Evolutionary conservation across 2,797 vertebrate genomes (phyloP), one percentile per base, ranked within the genome.

Genomic region (Sebastes cheni): DNA sequence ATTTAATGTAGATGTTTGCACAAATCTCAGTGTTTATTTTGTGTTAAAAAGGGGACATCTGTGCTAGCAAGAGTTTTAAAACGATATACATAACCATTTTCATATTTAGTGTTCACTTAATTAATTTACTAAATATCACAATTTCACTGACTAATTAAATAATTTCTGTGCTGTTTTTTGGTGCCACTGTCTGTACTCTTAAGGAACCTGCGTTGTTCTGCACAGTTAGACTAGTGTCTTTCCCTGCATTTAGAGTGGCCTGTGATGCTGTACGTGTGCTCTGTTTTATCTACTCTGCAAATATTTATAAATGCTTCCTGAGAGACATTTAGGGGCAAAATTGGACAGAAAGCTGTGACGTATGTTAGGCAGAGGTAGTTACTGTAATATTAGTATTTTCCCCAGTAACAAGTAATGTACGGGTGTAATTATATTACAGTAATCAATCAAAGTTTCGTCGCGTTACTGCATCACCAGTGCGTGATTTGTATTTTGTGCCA

Each of bases 291-390:
- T 80, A 22, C 59, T 62, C 59, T 61, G 55, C 74, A 89, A 84
- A 88, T 90, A 86, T 90, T 82, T 90, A 77, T n/a, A 67, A 71
- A 70, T 12, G 34, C 54, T 58, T 77, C 55, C 36, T 71, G 18
- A 18, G 20, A 78, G 30, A 75, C 32, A 16, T 56, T 46, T 23
- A 54, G n/a, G 14, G 36, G 16, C 4, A 1, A 56, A 68, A 64
- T 62, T 5, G 13, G 39, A 42, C 39, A 42, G 39, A n/a, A 54
- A 65, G 46, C 46, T 32, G 29, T 18, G 36, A 55, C 25, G 20
- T 5, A 16, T 61, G 42, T 8, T 29, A 1, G 59, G n/a, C n/a
- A 14, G 16, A 34, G 23, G 27, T 18, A 46, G 50, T 25, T 25
- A 25, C 25, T 25, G 25, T 23, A 55, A 23, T 56, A 56, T 56